Conservation (phyloP, 1,140 invertebrate genomes). For the Adelges cooleyi region DNA sequence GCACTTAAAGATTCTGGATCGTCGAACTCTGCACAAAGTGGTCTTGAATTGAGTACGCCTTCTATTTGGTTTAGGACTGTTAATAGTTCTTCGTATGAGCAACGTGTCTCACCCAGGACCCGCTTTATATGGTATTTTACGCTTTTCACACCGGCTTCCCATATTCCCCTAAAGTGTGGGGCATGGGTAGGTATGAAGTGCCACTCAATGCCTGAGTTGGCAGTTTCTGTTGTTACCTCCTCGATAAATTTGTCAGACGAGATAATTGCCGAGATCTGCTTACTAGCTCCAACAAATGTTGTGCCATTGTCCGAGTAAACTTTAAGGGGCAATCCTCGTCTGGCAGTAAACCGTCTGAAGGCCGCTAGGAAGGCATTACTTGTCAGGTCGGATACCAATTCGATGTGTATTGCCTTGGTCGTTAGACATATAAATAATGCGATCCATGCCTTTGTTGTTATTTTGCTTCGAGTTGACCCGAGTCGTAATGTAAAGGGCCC, state of each 20-base stretch:
- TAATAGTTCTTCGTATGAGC: slow-evolving; percentile 30
- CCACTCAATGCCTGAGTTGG: slow-evolving; percentile 31
- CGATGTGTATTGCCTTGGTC: slow-evolving; percentile 40
- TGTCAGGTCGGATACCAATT: slow-evolving; percentile 37
- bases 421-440: slow-evolving; percentile 40
- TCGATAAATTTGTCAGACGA: background rate
- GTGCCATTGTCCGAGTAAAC: background rate
- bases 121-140: slow-evolving; percentile 33
- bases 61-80: slow-evolving; percentile 32
- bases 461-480: background rate
- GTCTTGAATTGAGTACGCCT: slow-evolving; percentile 31
- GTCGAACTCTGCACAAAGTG: slow-evolving; percentile 28
- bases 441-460: slow-evolving; percentile 34
- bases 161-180: slow-evolving; percentile 35
- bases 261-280: background rate
- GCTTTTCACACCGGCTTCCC: slow-evolving; percentile 35
- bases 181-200: slow-evolving; percentile 34
- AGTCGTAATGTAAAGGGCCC: background rate
- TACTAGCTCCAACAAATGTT: background rate
- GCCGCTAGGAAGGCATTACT: slow-evolving; percentile 38
- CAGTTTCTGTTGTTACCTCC: background rate
- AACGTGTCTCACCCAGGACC: slow-evolving; percentile 26
- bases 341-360: slow-evolving; percentile 30
- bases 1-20: slow-evolving; percentile 22
- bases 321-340: background rate